A percentile compares a stretch with the other conserved stretches of the same genome.
phyloP scores from a whole-genome alignment of 2,113 vertebrate genomes.

The Nematolebias whitei region DNA sequence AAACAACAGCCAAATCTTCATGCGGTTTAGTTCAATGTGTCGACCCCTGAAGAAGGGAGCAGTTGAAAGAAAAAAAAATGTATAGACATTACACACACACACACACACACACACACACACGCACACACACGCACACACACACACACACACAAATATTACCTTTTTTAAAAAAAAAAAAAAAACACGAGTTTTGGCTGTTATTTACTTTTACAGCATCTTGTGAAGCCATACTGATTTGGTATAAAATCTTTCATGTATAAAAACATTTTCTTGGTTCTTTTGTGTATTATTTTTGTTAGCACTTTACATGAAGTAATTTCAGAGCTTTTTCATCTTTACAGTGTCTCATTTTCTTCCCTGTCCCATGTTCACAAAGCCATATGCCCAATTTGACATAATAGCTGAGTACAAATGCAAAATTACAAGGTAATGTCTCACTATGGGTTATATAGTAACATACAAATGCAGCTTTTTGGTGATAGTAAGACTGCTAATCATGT shows the following conservation, averaged over 20 bases:
- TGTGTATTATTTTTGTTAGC: neutral
- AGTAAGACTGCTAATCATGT: conserved; percentile 41
- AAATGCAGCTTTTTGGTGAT: conserved; percentile 46
- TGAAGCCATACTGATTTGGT: neutral
- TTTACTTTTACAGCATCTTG: neutral
- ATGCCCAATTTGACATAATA: conserved; percentile 70
- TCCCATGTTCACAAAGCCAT: conserved; percentile 37
- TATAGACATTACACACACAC: no score
- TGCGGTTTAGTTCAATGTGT: no score
- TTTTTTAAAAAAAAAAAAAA: no score
- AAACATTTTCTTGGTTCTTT: no score
- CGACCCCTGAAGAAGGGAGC: no score
- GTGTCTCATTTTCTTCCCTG: conserved; percentile 63
- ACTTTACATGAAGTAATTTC: neutral
- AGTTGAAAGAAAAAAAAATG: no score
- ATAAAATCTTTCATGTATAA: neutral
- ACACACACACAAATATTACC: no score
- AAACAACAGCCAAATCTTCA: no score
- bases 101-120: no score
- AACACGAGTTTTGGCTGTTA: conserved; percentile 9
- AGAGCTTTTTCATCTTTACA: conserved; percentile 36
- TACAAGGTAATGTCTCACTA: conserved; percentile 65
- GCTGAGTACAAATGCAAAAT: conserved; percentile 65
- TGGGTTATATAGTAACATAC: conserved; percentile 60
- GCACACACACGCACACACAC: no score